Percentiles rank a stretch among this genome's conserved stretches.
phyloP scores from a whole-genome alignment of 2,113 vertebrate species.

The Progne subis region DNA sequence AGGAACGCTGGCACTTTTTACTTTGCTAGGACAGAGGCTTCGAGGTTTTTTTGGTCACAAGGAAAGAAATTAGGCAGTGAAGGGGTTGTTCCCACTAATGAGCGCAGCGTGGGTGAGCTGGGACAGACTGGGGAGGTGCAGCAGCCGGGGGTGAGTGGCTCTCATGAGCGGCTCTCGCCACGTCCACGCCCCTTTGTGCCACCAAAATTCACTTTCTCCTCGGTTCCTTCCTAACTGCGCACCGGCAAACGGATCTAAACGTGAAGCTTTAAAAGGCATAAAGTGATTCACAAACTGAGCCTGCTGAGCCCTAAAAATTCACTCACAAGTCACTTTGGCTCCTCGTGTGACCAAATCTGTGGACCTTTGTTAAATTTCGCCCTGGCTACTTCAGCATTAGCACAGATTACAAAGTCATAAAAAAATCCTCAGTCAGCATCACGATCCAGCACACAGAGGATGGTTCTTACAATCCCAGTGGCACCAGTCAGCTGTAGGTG shows the following conservation, averaged over 20 bases:
- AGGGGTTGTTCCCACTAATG: neutral
- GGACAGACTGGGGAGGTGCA: neutral
- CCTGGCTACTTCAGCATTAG: neutral
- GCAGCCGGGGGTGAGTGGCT: neutral
- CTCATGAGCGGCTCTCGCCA: neutral
- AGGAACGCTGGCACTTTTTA: neutral
- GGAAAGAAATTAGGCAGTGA: neutral
- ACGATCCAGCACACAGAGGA: neutral
- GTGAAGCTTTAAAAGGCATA: neutral
- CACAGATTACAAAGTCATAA: neutral
- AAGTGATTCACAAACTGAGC: neutral
- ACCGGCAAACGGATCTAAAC: neutral
- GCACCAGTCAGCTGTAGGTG: fast-evolving
- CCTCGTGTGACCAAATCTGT: neutral
- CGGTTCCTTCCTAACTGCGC: neutral
- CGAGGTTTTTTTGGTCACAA: neutral
- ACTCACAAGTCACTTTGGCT: neutral
- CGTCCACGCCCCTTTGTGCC: fast-evolving
- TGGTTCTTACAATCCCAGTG: fast-evolving
- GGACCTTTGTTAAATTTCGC: neutral
- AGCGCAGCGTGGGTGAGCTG: fast-evolving
- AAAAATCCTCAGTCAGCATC: neutral
- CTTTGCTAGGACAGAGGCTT: neutral
- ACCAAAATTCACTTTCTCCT: neutral
- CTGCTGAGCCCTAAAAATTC: neutral